These are phyloP conservation scores for Drosophila subsilvestris DNA, from an alignment of 2,888 invertebrate species.

Conservation along the genomic window DNA sequence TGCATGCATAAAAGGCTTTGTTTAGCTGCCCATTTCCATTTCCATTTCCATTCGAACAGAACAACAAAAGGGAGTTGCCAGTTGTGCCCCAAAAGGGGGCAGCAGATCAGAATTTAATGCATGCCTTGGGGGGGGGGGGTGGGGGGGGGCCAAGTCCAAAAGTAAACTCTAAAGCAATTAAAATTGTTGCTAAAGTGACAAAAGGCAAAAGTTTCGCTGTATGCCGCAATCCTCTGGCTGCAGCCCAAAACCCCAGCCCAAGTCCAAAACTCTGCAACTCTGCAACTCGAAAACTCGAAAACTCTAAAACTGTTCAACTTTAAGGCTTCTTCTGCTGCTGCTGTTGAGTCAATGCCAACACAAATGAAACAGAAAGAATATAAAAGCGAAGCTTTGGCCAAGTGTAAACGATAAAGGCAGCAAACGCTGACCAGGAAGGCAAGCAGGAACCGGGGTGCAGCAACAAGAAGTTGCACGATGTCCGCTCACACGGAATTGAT, in stretches of 20 bases:
- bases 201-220: slow-evolving; percentile 25
- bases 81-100: neutral
- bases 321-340: slow-evolving; percentile 21
- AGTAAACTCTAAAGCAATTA: slow-evolving; percentile 45
- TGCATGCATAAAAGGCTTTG: slow-evolving; percentile 68
- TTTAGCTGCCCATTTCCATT: slow-evolving; percentile 38
- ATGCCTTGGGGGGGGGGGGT: neutral
- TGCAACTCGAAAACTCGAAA: too few relatives aligned
- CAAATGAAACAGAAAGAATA: too few relatives aligned
- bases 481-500: slow-evolving; percentile 74
- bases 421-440: slow-evolving; percentile 10
- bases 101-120: slow-evolving; percentile 9
- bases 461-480: slow-evolving; percentile 47
- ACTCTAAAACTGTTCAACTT: slow-evolving; percentile 18
- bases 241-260: neutral
- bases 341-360: slow-evolving; percentile 9
- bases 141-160: slow-evolving; percentile 32
- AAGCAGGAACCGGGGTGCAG: too few relatives aligned
- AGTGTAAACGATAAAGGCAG: slow-evolving; percentile 66
- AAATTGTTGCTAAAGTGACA: slow-evolving; percentile 37
- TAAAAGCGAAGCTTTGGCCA: slow-evolving; percentile 47
- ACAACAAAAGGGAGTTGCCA: slow-evolving; percentile 20
- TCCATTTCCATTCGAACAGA: slow-evolving; percentile 9
- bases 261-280: too few relatives aligned
- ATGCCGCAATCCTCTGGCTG: neutral